Evolutionary conservation across 2,888 invertebrate species (phyloP).

Genomic region (Tethea ocularis): DNA sequence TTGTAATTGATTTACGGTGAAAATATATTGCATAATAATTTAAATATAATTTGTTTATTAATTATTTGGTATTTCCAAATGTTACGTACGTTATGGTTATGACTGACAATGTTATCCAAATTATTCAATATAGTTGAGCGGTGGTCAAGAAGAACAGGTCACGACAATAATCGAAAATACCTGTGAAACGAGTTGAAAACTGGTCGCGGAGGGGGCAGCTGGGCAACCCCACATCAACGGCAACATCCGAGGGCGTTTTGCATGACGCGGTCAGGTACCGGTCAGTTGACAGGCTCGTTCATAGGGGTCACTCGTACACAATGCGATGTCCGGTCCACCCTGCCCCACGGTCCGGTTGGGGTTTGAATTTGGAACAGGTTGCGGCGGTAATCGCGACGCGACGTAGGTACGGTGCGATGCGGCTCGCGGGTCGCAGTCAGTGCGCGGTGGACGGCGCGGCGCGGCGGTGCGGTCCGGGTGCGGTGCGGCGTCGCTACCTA

Average conservation of each 20-base stretch:
- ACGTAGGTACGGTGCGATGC: no score
- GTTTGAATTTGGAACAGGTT: constrained; percentile 58
- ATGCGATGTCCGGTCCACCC: constrained; percentile 67
- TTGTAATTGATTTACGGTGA: not conserved
- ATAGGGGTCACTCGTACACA: constrained; percentile 75
- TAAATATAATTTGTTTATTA: constrained; percentile 12
- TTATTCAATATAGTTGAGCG: constrained; percentile 47
- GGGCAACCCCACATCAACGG: constrained; percentile 71
- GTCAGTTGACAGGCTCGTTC: constrained; percentile 65
- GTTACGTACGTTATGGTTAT: constrained; percentile 33
- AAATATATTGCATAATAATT: not conserved
- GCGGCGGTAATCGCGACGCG: constrained; percentile 19
- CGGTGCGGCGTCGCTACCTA: constrained; percentile 64
- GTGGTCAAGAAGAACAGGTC: constrained; percentile 50
- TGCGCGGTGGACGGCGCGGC: constrained; percentile 53
- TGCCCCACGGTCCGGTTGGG: constrained; percentile 46
- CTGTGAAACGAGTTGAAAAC: constrained; percentile 70
- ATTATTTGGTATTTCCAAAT: constrained; percentile 16
- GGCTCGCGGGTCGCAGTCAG: constrained; percentile 38
- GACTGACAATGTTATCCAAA: constrained; percentile 35
- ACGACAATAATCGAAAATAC: constrained; percentile 62
- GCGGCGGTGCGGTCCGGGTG: constrained; percentile 73
- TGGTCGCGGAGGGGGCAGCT: constrained; percentile 68
- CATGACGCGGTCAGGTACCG: constrained; percentile 70
- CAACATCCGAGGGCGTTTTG: constrained; percentile 71